Evolutionary conservation across 2,888 invertebrate species (phyloP), one percentile per base, ranked within the genome.

Genomic region (Horisme vitalbata): DNA sequence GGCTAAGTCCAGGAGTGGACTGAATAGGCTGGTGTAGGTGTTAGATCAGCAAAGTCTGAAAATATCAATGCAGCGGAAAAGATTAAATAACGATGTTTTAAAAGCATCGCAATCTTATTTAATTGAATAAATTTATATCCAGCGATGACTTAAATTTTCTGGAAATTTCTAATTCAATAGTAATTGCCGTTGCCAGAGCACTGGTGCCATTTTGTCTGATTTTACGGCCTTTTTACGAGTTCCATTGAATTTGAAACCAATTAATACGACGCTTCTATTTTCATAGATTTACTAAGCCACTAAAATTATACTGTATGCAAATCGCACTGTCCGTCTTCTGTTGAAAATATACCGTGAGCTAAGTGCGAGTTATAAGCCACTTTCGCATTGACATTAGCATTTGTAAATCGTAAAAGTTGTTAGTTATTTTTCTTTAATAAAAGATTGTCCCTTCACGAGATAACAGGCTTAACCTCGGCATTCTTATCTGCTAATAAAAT

Each of bases 361-460:
- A 10, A 15, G 24, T 12, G 32, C 32, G n/a, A n/a, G n/a, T n/a
- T n/a, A n/a, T n/a, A 39, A 41, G 37, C 45, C n/a, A 49, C 43
- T 49, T 41, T 45, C 45, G 12, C 9, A 26, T n/a, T 23, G 15
- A 38, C 26, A n/a, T n/a, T n/a, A n/a, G n/a, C n/a, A n/a, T n/a
- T n/a, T n/a, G n/a, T n/a, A n/a, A n/a, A n/a, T n/a, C n/a, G n/a
- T n/a, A n/a, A n/a, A n/a, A n/a, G n/a, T n/a, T n/a, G n/a, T n/a
- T n/a, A n/a, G n/a, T n/a, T n/a, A n/a, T n/a, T n/a, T n/a, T n/a
- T n/a, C n/a, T n/a, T n/a, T 28, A 15, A 44, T 52, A 46, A 41
- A 56, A 55, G 54, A 57, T 59, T 57, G 61, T 34, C 53, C 35
- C 13, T 24, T 39, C 34, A 50, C 55, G 57, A 64, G 59, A 58